Evolutionary conservation across 2,113 vertebrate genomes (phyloP).

Genomic region (Merops nubicus): DNA sequence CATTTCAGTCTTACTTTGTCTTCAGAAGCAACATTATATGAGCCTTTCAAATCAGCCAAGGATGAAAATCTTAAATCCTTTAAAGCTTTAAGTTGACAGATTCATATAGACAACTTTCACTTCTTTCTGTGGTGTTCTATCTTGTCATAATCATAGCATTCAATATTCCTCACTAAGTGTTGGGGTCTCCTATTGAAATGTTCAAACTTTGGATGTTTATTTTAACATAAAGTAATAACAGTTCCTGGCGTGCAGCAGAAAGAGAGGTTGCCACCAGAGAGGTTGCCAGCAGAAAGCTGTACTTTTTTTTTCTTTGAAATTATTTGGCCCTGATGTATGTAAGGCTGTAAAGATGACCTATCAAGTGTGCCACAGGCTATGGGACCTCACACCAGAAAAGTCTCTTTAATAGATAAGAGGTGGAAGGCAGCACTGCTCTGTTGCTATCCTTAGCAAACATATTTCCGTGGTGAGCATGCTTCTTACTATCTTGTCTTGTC

Average conservation of each 20-base stretch:
- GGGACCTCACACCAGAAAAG: neutral
- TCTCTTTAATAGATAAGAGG: neutral
- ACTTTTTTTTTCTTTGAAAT: neutral
- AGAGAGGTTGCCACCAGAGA: neutral
- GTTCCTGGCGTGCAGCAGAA: neutral
- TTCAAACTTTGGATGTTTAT: neutral
- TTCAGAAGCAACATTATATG: neutral
- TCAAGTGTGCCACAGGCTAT: neutral
- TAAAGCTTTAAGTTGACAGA: neutral
- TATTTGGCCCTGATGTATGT: neutral
- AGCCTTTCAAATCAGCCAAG: neutral
- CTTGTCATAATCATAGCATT: neutral
- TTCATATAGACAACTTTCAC: neutral
- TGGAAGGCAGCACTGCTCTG: neutral
- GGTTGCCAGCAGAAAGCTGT: neutral
- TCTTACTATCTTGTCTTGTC: neutral
- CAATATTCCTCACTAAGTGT: neutral
- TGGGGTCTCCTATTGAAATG: neutral
- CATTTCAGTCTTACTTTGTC: neutral
- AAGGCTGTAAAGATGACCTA: neutral
- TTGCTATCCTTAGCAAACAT: neutral
- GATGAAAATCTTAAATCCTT: neutral
- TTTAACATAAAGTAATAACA: neutral
- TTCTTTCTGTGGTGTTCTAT: neutral
- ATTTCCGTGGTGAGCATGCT: neutral